Evolutionary conservation across 2,888 invertebrate genomes (phyloP).

Genomic region (Pelosia muscerda): DNA sequence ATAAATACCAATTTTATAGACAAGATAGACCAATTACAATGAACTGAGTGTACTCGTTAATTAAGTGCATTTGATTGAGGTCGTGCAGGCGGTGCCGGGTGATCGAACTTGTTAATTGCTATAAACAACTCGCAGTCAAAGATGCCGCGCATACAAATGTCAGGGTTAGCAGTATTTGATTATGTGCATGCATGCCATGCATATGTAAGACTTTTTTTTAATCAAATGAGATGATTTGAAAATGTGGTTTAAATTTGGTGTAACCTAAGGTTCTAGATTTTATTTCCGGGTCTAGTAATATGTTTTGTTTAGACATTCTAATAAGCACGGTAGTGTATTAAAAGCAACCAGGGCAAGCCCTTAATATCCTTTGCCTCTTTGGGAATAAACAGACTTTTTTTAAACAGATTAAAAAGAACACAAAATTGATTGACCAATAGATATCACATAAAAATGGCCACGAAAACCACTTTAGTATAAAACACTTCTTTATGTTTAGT

Average conservation of each 20-base stretch:
- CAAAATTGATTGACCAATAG: too few species aligned
- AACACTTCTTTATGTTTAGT: not conserved
- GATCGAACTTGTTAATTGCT: constrained; percentile 49
- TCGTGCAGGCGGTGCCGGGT: constrained; percentile 37
- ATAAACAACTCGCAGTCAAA: constrained; percentile 59
- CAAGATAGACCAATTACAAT: constrained; percentile 48
- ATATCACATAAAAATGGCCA: too few species aligned
- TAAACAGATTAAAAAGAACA: too few species aligned
- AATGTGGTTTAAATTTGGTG: not conserved
- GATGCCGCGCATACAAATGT: constrained; percentile 56
- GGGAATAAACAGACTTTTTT: too few species aligned
- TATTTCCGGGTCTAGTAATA: not conserved
- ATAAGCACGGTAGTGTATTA: not conserved
- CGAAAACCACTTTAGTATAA: too few species aligned
- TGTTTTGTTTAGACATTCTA: not conserved
- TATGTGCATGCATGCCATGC: constrained; percentile 14
- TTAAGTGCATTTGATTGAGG: constrained; percentile 50
- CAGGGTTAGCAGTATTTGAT: constrained; percentile 43
- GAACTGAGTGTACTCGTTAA: constrained; percentile 42
- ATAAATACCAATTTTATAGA: constrained; percentile 17
- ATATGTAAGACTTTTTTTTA: not conserved
- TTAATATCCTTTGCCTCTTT: too few species aligned
- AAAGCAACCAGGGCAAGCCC: too few species aligned
- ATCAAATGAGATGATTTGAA: not conserved
- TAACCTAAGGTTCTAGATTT: not conserved